Base-by-base conservation (phyloP, 2,888 invertebrate genomes). In the Caradrina clavipalpis region DNA sequence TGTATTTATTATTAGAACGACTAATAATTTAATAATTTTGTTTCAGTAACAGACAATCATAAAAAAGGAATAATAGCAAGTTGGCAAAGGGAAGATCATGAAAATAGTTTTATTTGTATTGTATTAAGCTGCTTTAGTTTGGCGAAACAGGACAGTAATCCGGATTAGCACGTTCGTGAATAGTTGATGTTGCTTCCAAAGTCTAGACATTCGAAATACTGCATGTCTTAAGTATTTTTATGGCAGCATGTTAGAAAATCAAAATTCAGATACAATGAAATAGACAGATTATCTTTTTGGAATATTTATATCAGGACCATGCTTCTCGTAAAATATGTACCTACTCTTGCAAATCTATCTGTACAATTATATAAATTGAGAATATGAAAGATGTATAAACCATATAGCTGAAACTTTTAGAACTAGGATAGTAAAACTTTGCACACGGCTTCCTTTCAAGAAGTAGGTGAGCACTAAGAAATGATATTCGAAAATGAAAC, bases 41-140 rank as follows among this genome's bases (percentile, higher is more conserved):
- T 39, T 69, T 62, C 35, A 53, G 45, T 6, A 17, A 19, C 2
- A 45, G 39, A 5, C 39, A 19, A 42, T 67, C 3, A 51, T 11
- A 35, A 45, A 22, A 17, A 51, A 2, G 21, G 8, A n/a, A 21
- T 6, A 3, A n/a, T n/a, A 15, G 39, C 11, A n/a, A 21, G 8
- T 21, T 47, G 26, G n/a, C 17, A n/a, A 49, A 39, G 6, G 26
- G 15, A 13, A 47, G 6, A 47, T 26, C 2, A 3, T n/a, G n/a
- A 45, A 15, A 39, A 53, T 62, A 21, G 26, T 70, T 17, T n/a
- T 50, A 35, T 15, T n/a, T 50, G 22, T 15, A 51, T 66, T 66
- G n/a, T 7, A 53, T 31, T 13, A 17, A 53, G 47, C 53, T 26
- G 7, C 22, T 47, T 39, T 53, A n/a, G 15, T 26, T 17, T 15